Evolutionary conservation across 2,888 invertebrate species (phyloP), one percentile per base, ranked within the genome.

Genomic region (Rhagium mordax): DNA sequence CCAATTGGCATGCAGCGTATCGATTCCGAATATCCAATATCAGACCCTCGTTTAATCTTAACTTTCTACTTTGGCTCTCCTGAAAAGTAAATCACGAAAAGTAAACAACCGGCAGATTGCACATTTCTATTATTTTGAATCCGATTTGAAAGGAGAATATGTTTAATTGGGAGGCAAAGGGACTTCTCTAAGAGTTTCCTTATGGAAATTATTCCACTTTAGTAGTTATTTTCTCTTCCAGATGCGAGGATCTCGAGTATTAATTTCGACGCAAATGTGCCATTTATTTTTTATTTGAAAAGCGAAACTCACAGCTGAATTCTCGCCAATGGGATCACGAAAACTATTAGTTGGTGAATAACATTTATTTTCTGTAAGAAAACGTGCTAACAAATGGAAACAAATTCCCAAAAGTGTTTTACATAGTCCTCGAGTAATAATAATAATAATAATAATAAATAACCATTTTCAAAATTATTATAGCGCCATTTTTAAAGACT

Each of bases 1-100:
- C 64, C 64, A 53, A 68, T 47, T 41, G 67, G 53, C 72, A 72
- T 72, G 67, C 72, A 55, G 68, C 51, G 16, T 64, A 69, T 72
- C 57, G 72, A 72, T 72, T 57, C 29, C n/a, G 57, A 57, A 65
- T 64, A 60, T 72, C 59, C 49, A 51, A 69, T 69, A 57, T 64
- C 59, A 49, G 27, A 33, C 53, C 59, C 13, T 21, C 47, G 21
- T 55, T 64, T 33, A 24, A 57, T 29, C 48, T 16, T 29, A 69
- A 72, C 51, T 51, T 65, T 41, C 24, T 18, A 41, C 27, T 24
- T 29, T 18, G 15, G 51, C 2, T 33, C 16, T 7, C 41, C 21
- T 21, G 65, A 33, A 16, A 62, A 59, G 57, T 61, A 47, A 47
- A 62, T 62, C 24, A n/a, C n/a, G 48, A 5, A 65, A 27, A 15